Conservation (phyloP, 2,888 invertebrate species). For the Lochmaea capreae region DNA sequence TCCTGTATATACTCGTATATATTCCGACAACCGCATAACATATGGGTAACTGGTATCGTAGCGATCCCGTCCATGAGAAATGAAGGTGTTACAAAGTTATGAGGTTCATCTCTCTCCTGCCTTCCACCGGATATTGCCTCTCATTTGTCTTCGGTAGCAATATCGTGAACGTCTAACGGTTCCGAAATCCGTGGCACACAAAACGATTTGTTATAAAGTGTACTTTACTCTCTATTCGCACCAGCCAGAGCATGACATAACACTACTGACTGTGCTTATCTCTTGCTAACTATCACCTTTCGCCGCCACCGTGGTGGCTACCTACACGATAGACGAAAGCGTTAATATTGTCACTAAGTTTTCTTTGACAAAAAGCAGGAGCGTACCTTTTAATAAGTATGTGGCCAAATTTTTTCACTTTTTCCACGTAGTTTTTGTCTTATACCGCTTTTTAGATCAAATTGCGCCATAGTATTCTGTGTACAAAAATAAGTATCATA, state of each 20-base stretch:
- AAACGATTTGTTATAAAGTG: conserved; percentile 57
- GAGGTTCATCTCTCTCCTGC: conserved; percentile 61
- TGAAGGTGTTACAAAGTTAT: conserved; percentile 63
- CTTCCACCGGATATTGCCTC: conserved; percentile 64
- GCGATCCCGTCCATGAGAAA: conserved; percentile 59
- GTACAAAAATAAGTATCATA: too few relatives aligned
- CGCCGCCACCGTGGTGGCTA: conserved; percentile 17
- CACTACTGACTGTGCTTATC: conserved; percentile 45
- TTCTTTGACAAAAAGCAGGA: background rate
- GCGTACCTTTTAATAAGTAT: background rate
- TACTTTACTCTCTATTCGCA: conserved; percentile 31
- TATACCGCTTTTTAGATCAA: too few relatives aligned
- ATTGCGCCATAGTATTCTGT: too few relatives aligned
- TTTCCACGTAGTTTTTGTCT: too few relatives aligned
- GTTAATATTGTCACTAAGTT: background rate
- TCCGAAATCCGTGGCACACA: conserved; percentile 58
- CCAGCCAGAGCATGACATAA: conserved; percentile 46
- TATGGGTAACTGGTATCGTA: conserved; percentile 49
- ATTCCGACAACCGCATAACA: conserved; percentile 48
- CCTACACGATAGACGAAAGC: background rate
- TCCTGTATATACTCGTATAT: background rate
- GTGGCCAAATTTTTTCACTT: too few relatives aligned
- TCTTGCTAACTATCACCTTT: conserved; percentile 46
- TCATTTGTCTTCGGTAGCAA: conserved; percentile 64
- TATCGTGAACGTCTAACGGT: conserved; percentile 58